Conservation (phyloP, 92 coral and sea anemone genomes). For the Isaurus tuberculatus region DNA sequence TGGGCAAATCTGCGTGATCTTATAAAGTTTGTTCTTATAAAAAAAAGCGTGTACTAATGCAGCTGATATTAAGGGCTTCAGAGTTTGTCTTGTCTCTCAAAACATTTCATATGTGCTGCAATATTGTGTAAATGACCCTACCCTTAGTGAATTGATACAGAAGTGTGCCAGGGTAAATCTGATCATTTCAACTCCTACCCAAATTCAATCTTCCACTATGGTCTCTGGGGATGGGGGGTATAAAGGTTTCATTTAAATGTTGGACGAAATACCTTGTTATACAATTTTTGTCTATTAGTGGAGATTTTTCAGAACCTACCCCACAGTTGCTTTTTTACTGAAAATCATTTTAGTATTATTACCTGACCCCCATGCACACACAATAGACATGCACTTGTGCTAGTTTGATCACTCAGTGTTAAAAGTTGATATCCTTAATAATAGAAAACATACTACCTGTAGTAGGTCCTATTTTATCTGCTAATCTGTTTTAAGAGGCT, state of each 20-base stretch:
- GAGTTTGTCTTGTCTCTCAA: slow-evolving; percentile 1
- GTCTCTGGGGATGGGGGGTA: background rate
- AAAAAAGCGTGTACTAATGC: too few species aligned
- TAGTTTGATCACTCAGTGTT: background rate
- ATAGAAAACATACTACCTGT: background rate
- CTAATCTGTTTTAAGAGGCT: too few species aligned
- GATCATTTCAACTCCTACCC: background rate
- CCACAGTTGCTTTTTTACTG: background rate
- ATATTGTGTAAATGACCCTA: slow-evolving; percentile 1
- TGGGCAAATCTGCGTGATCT: too few species aligned
- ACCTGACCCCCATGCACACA: background rate
- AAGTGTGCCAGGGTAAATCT: slow-evolving; percentile 4
- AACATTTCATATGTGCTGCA: slow-evolving; percentile 14
- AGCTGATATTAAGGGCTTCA: background rate
- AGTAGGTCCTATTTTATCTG: background rate
- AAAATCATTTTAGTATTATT: background rate
- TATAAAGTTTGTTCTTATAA: too few species aligned
- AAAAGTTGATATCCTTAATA: background rate
- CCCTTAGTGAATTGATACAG: background rate
- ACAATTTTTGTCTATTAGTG: background rate
- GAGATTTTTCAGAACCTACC: background rate
- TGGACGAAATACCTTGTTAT: background rate
- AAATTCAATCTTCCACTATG: background rate
- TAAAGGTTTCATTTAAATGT: background rate
- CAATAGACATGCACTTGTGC: background rate